Conservation (phyloP, 2,888 invertebrate genomes). For the Platycheirus albimanus region DNA sequence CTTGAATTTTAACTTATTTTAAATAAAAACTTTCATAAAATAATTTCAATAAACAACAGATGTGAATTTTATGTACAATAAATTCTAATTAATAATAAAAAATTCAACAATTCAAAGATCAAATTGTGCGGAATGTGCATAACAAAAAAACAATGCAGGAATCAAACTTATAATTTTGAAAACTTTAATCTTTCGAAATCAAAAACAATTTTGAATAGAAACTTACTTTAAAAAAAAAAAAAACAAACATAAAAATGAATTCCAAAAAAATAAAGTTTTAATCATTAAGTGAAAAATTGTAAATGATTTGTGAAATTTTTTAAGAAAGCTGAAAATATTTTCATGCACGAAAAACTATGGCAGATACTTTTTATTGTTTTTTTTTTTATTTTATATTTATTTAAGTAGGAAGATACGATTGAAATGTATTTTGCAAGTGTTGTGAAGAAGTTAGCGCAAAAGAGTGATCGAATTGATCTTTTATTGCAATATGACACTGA, state of each 20-base stretch:
- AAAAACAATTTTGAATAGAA: no score
- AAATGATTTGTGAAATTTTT: conserved; percentile 73
- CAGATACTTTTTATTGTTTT: conserved; percentile 1
- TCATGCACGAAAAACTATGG: conserved; percentile 62
- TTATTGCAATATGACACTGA: conserved; percentile 47
- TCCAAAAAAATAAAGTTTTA: background rate
- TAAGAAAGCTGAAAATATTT: conserved; percentile 70
- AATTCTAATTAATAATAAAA: conserved; percentile 22
- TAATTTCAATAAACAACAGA: conserved; percentile 44
- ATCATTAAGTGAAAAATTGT: conserved; percentile 45
- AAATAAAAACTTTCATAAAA: background rate
- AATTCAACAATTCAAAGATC: conserved; percentile 26
- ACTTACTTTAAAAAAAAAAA: conserved; percentile 3
- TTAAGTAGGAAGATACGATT: conserved; percentile 15
- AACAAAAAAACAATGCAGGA: conserved; percentile 1
- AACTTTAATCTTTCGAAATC: no score
- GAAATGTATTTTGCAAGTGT: conserved; percentile 37
- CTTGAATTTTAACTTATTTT: no score
- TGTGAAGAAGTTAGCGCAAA: conserved; percentile 33
- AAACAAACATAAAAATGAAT: background rate
- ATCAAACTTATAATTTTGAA: background rate
- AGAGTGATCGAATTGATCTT: conserved; percentile 47
- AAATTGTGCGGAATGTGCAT: conserved; percentile 69
- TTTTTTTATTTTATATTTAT: conserved; percentile 39
- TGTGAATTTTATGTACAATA: conserved; percentile 41